Evolutionary conservation across 2,888 invertebrate genomes (phyloP), one percentile per base, ranked within the genome.

Genomic region (Tupiocoris notatus): DNA sequence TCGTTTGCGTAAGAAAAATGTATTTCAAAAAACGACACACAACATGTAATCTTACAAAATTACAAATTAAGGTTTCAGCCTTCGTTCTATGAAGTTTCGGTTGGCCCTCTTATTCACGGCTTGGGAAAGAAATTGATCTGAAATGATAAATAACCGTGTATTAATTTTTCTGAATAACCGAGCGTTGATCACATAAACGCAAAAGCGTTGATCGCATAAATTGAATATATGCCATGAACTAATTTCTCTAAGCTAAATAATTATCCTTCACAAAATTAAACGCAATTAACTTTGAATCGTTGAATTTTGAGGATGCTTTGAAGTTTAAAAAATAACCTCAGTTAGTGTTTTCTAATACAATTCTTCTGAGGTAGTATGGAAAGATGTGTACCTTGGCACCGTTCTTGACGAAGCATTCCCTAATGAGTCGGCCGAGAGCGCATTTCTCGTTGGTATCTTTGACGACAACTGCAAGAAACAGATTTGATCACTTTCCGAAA

Each of bases 341-440:
- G 39, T 39, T 17, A 9, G 70, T 70, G 23, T 70, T 70, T 70
- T 70, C 70, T n/a, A 70, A 59, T 16, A 59, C 70, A 21, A 70
- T 25, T 18, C 54, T 25, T 65, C 20, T 65, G 59, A 64, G 58
- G 59, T 39, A 67, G 56, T 71, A 73, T 54, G 63, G 25, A 39
- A 62, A 73, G n/a, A 61, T 56, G 70, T 79, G 79, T 78, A 81
- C 81, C 78, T 81, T 81, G 25, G 80, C 79, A 63, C 81, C 81
- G 25, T 81, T 79, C 75, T 81, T 81, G 20, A 81, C 81, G 56
- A 81, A 80, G 23, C 81, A 81, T 67, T 80, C 79, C 71, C 81
- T 76, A 54, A 81, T 77, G 39, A 80, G 77, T 56, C 80, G 76
- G 63, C 81, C 81, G 18, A 81, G 77, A 12, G 79, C 80, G 70